Conservation (phyloP, 1,140 invertebrate species). For the Globodera rostochiensis region DNA sequence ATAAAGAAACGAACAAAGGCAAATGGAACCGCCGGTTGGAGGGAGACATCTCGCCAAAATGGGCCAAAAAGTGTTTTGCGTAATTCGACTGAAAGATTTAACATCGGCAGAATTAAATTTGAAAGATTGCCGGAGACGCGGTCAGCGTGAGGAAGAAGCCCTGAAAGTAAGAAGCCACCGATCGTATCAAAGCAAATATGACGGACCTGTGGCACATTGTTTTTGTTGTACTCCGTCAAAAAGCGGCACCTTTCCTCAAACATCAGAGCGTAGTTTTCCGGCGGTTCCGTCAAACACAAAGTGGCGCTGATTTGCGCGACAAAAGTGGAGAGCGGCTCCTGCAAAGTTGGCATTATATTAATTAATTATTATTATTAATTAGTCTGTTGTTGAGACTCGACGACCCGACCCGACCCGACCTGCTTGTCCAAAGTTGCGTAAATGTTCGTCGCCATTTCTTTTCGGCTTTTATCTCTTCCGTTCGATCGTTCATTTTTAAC, state of each 20-base stretch:
- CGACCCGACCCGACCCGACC: constrained; percentile 10
- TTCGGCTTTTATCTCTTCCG: not conserved
- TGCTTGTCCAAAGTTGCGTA: constrained; percentile 51
- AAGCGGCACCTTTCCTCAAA: constrained; percentile 48
- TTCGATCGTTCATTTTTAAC: constrained; percentile 6
- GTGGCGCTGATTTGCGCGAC: constrained; percentile 31
- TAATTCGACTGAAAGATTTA: constrained; percentile 38
- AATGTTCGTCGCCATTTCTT: constrained; percentile 31
- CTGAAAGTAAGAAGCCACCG: not conserved
- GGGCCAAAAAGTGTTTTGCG: constrained; percentile 22
- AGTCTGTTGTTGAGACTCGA: not conserved
- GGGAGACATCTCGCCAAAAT: constrained; percentile 26
- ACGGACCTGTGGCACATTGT: constrained; percentile 35
- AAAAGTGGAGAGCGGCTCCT: constrained; percentile 38
- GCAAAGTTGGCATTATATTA: not conserved
- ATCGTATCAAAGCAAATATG: not conserved
- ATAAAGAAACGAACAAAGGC: constrained; percentile 29
- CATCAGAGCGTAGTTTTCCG: constrained; percentile 44
- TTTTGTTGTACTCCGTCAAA: constrained; percentile 51
- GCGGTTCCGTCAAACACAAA: constrained; percentile 33
- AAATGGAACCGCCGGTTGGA: constrained; percentile 28
- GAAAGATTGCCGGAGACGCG: constrained; percentile 47
- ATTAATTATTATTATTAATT: not conserved
- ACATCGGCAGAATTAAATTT: not conserved
- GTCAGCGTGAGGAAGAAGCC: constrained; percentile 54